Conservation (phyloP, 2,797 vertebrate genomes). For the Tarsius wallacei region DNA sequence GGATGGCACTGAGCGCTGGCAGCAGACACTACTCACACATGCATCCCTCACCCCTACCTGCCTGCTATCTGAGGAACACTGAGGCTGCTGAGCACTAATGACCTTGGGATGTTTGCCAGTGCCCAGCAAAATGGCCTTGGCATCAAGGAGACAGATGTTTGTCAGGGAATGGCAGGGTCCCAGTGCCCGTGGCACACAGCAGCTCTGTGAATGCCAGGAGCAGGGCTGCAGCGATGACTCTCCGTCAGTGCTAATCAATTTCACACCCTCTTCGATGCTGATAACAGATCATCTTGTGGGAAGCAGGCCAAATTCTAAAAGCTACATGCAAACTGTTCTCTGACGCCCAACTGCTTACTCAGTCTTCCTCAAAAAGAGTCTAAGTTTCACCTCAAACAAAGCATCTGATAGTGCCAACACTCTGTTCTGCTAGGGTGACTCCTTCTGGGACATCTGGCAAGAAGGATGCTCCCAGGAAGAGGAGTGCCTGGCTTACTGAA, state of each 20-base stretch:
- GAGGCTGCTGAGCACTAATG: slow-evolving; percentile 68
- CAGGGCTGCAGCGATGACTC: slow-evolving; percentile 87
- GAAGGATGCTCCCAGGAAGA: not conserved
- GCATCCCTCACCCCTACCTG: slow-evolving; percentile 10
- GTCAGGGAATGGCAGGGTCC: slow-evolving; percentile 73
- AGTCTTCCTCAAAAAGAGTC: slow-evolving; percentile 55
- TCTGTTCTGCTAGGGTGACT: slow-evolving; percentile 31
- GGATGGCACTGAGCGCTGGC: slow-evolving; percentile 70
- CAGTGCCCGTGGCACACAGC: not conserved
- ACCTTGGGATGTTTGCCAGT: slow-evolving; percentile 78
- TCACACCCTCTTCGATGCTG: slow-evolving; percentile 85
- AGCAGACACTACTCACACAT: slow-evolving; percentile 60
- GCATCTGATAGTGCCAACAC: slow-evolving; percentile 47
- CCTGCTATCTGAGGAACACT: slow-evolving; percentile 66
- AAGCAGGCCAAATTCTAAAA: slow-evolving; percentile 85
- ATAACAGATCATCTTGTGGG: slow-evolving; percentile 86
- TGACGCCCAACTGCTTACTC: slow-evolving; percentile 65
- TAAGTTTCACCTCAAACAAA: slow-evolving; percentile 79
- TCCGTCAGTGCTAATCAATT: slow-evolving; percentile 87
- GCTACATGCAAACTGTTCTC: slow-evolving; percentile 83
- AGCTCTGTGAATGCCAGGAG: slow-evolving; percentile 69
- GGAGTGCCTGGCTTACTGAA: not conserved
- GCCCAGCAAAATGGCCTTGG: slow-evolving; percentile 81
- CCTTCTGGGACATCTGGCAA: slow-evolving; percentile 45
- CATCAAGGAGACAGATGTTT: slow-evolving; percentile 88